Evolutionary conservation across 2,113 vertebrate genomes (phyloP).

Genomic region (Centropristis striata): DNA sequence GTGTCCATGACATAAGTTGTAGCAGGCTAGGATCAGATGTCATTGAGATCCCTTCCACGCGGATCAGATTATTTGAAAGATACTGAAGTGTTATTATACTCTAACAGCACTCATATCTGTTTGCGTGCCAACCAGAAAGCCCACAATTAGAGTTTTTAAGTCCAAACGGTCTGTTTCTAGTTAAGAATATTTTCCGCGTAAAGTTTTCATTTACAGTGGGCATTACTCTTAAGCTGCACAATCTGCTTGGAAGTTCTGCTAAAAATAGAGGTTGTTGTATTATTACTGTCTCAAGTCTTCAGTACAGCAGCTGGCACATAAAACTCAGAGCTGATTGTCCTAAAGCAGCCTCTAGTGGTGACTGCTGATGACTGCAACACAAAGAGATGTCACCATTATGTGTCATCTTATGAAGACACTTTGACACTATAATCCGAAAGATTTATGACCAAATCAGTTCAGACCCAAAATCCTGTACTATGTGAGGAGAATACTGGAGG

Average conservation of each 20-base stretch:
- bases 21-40: not conserved
- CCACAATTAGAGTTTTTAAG: slow-evolving; percentile 9
- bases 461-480: not conserved
- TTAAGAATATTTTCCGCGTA: slow-evolving; percentile 1
- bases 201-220: slow-evolving; percentile 21
- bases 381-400: not conserved
- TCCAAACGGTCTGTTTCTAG: slow-evolving; percentile 5
- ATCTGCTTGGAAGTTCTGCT: slow-evolving; percentile 6
- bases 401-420: not conserved
- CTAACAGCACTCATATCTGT: not conserved
- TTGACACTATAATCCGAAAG: not conserved
- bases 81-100: not conserved
- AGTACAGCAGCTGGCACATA: slow-evolving; percentile 35
- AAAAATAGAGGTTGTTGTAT: slow-evolving; percentile 35
- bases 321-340: not conserved
- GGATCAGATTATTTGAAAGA: not conserved
- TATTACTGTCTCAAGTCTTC: slow-evolving; percentile 1
- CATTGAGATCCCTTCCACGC: not conserved
- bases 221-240: slow-evolving; percentile 27
- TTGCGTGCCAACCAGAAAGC: not conserved
- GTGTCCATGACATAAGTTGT: not conserved
- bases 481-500: not conserved
- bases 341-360: slow-evolving; percentile 52
- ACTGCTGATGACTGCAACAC: not conserved
- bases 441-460: not conserved